These are phyloP conservation scores for Hyles vespertilio DNA, from an alignment of 1,140 invertebrate species.

Conservation along the genomic window DNA sequence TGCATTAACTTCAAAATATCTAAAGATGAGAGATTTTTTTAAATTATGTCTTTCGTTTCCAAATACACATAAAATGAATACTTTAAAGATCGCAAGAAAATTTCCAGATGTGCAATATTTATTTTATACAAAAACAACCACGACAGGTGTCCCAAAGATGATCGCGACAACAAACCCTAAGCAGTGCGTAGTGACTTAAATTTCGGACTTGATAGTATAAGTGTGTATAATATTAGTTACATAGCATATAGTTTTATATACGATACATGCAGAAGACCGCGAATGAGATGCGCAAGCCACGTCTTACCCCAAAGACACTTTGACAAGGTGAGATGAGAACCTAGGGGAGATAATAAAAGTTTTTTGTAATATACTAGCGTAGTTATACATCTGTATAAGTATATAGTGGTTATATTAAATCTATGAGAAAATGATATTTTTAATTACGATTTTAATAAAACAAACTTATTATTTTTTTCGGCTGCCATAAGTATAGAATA, in stretches of 20 bases:
- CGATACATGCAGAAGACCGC: constrained; percentile 1
- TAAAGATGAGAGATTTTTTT: no score
- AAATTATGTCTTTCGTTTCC: no score
- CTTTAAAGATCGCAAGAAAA: neutral
- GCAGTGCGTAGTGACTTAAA: constrained; percentile 20
- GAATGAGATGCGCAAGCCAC: no score
- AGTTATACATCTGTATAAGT: constrained; percentile 46
- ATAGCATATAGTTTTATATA: constrained; percentile 20
- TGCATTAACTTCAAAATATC: no score
- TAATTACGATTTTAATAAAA: constrained; percentile 56
- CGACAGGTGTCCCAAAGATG: constrained; percentile 9
- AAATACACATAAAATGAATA: no score
- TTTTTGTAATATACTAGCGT: constrained; percentile 55
- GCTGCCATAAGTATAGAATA: constrained; percentile 65
- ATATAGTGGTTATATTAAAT: constrained; percentile 40
- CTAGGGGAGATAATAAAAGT: no score
- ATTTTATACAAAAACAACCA: neutral
- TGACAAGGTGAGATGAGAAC: no score
- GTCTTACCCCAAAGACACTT: no score
- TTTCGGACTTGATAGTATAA: constrained; percentile 21
- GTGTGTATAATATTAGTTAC: constrained; percentile 19
- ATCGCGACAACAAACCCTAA: neutral
- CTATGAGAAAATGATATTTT: constrained; percentile 66
- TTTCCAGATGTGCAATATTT: no score
- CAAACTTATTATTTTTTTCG: constrained; percentile 38